Evolutionary conservation across 2,888 invertebrate genomes (phyloP), one percentile per base, ranked within the genome.

Genomic region (Microctonus hyperodae): DNA sequence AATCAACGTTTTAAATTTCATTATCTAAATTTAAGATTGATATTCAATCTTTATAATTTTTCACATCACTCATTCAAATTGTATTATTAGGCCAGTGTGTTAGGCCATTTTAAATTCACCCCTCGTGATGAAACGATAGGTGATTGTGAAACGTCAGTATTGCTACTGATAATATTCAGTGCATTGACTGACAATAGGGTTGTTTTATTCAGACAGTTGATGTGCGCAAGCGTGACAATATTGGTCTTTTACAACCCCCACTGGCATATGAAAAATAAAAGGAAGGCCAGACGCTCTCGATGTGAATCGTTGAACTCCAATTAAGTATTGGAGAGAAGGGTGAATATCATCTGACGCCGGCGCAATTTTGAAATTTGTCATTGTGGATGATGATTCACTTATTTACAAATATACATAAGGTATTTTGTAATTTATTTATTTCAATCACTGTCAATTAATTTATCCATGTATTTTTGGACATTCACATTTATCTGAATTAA

Each of bases 191-290:
- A 60, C 35, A 62, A 63, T 62, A 68, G 69, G 69, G 65, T 69
- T 64, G 73, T 72, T 62, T 68, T 65, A 67, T 66, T 69, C 65
- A 65, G 64, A 65, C 62, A 62, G 64, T 67, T 66, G 62, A 56
- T 50, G 48, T 35, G 69, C 73, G 73, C 73, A 79, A 72, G 79
- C 78, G 78, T 76, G 69, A 72, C 74, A 78, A 78, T 79, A 78
- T 79, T 77, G 78, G 79, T 74, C 75, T 68, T 63, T 35, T 60
- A 65, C 72, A 63, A 71, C 68, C 69, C 59, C 59, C 70, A 25
- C 25, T 20, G 25, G 40, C 20, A 40, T 20, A 23, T 23, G 11
- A 22, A 51, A 22, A 23, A 44, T 44, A n/a, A 13, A 37, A 13
- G 53, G n/a, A 13, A 22, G 40, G 13, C 28, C 51, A 55, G 20